phyloP scores from a whole-genome alignment of 2,113 vertebrate species.

The Zootoca vivipara region DNA sequence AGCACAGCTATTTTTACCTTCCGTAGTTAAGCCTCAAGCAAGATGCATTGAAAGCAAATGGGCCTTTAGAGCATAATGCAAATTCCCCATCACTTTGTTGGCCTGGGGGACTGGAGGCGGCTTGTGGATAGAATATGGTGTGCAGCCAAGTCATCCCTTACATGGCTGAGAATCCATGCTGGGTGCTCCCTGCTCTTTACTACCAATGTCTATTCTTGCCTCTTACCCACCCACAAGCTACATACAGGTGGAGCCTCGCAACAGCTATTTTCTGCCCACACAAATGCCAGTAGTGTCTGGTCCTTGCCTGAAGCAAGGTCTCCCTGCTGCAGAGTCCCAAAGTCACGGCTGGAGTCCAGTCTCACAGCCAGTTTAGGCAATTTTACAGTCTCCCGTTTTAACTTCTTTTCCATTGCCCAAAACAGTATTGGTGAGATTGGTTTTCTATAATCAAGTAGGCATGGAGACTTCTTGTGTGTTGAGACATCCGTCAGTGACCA shows the following conservation, averaged over 20 bases:
- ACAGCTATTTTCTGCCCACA: slow-evolving; percentile 13
- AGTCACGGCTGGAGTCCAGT: background rate
- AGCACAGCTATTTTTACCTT: background rate
- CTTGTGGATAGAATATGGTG: background rate
- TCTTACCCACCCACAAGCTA: background rate
- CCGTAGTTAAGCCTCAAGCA: background rate
- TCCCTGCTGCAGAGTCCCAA: background rate
- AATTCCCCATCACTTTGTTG: background rate
- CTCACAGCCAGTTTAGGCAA: background rate
- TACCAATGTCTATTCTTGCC: slow-evolving; percentile 11
- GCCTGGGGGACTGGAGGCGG: too few species aligned
- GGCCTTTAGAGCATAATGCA: background rate
- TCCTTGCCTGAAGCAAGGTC: background rate
- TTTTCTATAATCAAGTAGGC: background rate
- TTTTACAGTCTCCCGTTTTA: slow-evolving; percentile 1
- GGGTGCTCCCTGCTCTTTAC: background rate
- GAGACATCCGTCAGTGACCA: background rate
- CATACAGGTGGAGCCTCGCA: background rate
- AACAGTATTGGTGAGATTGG: background rate
- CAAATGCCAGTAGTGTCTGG: slow-evolving; percentile 10
- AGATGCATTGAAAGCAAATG: background rate
- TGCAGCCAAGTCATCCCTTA: background rate
- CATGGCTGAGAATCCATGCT: background rate
- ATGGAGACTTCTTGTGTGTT: background rate
- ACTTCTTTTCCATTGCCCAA: background rate